Evolutionary conservation across 1,140 invertebrate species (phyloP), one percentile per base, ranked within the genome.

Genomic region (Ips typographus): DNA sequence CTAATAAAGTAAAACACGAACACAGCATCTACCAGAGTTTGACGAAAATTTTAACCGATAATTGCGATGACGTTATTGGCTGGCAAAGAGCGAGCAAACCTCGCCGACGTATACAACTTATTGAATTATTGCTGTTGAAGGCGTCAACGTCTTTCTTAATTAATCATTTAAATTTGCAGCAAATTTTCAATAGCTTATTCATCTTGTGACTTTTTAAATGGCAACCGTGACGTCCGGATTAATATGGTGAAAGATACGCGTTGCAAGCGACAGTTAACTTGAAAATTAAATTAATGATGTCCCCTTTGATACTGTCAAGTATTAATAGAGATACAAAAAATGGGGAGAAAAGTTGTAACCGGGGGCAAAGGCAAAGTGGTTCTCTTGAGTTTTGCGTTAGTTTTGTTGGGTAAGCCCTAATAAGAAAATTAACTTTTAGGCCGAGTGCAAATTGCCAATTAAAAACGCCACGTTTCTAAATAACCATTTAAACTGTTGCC

Each of bases 181-280:
- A 58, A 57, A 66, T 66, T 66, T 66, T 66, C 64, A 58, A 66
- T 66, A 58, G 64, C 64, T 66, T 66, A 66, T 66, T 66, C 64
- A 66, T 66, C 64, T 66, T 66, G 6, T 8, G 64, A 58, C 64
- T 66, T 66, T 66, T 66, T 58, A 66, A 66, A 66, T 66, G 64
- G 64, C 56, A 40, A 53, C 53, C 64, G 53, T 57, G 64, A 66
- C 64, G 64, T 66, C 64, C 64, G 64, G 64, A 66, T 66, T 66
- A 66, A 66, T 66, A 66, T 66, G 55, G 64, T 57, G 64, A 66
- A 66, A 66, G 64, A 66, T 66, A 66, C 64, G 64, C 64, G 64
- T 66, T 57, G 64, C 64, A 36, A 38, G 43, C 64, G 64, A 66
- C 64, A 66, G 64, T 66, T 66, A 66, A 66, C 53, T 66, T 66